These are phyloP conservation scores for Diplosoma virens DNA, from an alignment of 23 tunicate species.

Conservation along the genomic window DNA sequence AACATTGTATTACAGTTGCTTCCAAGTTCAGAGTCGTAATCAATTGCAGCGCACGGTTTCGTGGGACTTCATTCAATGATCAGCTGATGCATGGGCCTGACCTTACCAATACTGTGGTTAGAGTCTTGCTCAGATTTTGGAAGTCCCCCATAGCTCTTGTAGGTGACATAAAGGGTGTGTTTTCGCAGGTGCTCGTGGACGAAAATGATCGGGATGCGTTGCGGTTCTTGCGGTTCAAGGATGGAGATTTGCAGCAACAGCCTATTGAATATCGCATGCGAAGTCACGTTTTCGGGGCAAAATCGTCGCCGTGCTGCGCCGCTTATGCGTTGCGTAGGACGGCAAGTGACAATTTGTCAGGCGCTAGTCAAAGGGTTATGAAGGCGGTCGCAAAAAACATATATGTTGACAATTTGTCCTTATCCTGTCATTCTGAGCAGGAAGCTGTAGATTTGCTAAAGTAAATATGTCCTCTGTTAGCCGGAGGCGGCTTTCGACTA, in stretches of 20 bases:
- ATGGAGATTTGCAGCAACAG: neutral
- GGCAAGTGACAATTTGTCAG: neutral
- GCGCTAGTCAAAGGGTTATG: neutral
- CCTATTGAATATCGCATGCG: neutral
- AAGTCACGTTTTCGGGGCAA: neutral
- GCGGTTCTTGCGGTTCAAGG: neutral
- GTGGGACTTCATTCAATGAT: neutral
- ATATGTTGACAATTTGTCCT: neutral
- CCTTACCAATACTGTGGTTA: no score
- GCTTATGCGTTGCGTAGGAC: neutral
- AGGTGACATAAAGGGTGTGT: no score
- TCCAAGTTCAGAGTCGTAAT: neutral
- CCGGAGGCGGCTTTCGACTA: neutral
- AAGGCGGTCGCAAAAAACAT: neutral
- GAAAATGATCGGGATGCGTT: neutral
- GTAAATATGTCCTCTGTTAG: neutral
- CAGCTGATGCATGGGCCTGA: neutral
- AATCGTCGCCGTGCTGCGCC: neutral
- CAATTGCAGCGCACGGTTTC: no score
- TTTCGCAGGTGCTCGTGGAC: no score
- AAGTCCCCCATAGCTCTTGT: no score
- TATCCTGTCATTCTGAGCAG: neutral
- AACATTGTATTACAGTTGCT: neutral
- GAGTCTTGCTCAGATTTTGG: no score
- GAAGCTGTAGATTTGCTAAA: neutral